These are phyloP conservation scores for Alethe diademata DNA, from an alignment of 2,113 vertebrate genomes.

Conservation along the genomic window DNA sequence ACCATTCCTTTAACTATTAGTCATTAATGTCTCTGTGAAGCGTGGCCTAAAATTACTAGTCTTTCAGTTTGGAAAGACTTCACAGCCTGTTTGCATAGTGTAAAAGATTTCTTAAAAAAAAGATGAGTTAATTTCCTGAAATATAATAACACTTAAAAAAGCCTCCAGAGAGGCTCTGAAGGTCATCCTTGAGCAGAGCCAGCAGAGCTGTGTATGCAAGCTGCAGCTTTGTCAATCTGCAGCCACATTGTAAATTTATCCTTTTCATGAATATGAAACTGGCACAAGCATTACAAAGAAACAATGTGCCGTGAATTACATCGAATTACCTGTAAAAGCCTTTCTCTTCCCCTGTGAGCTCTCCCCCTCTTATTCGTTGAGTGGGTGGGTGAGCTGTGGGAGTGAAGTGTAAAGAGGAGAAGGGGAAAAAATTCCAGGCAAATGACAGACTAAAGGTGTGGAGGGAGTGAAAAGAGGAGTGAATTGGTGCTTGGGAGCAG, in stretches of 20 bases:
- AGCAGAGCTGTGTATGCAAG: not conserved
- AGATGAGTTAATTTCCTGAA: constrained; percentile 32
- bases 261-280: not conserved
- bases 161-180: not conserved
- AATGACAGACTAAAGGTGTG: constrained; percentile 34
- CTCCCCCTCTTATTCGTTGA: constrained; percentile 24
- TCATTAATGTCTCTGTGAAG: not conserved
- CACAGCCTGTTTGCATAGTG: not conserved
- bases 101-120: not conserved
- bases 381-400: constrained; percentile 52
- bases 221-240: not conserved
- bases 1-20: not conserved
- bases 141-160: not conserved
- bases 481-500: not conserved
- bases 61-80: not conserved
- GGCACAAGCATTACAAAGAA: not conserved
- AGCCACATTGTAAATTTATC: constrained; percentile 1
- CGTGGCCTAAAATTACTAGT: not conserved
- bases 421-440: constrained; percentile 20
- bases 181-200: not conserved
- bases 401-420: constrained; percentile 34
- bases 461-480: not conserved
- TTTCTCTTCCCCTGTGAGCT: constrained; percentile 30
- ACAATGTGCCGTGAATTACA: constrained; percentile 41
- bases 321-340: constrained; percentile 66